phyloP scores from a whole-genome alignment of 1,140 invertebrate genomes.

The Conus betulinus region DNA sequence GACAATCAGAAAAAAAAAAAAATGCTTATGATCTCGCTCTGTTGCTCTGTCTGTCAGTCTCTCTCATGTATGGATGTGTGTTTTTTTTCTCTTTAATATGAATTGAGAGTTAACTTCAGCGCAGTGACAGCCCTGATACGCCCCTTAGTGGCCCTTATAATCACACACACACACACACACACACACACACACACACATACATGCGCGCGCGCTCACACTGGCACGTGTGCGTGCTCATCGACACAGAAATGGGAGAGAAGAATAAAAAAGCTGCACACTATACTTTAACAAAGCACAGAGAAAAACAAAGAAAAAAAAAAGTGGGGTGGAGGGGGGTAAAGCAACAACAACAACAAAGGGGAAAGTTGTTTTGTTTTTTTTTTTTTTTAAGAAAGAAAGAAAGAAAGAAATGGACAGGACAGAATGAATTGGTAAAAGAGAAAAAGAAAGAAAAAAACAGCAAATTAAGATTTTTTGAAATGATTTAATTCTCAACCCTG shows the following conservation, averaged over 20 bases:
- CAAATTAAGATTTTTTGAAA: neutral
- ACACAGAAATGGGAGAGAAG: no score
- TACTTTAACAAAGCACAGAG: neutral
- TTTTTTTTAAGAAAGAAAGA: conserved; percentile 12
- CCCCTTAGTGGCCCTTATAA: no score
- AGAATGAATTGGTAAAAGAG: neutral
- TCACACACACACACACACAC: neutral
- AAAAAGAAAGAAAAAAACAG: conserved; percentile 15
- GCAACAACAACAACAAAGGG: conserved; percentile 13
- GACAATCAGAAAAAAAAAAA: no score
- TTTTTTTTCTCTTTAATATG: no score
- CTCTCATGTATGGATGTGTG: no score
- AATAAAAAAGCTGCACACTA: no score
- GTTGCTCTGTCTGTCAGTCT: no score
- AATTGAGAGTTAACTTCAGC: no score
- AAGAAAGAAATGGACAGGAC: conserved; percentile 6
- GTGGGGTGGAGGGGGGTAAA: neutral
- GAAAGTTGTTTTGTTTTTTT: no score
- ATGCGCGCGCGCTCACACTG: neutral
- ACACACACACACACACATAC: neutral
- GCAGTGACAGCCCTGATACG: no score
- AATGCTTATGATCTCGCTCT: no score
- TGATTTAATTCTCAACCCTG: neutral
- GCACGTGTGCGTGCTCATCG: neutral
- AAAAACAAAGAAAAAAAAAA: neutral